phyloP scores from a whole-genome alignment of 2,113 vertebrate genomes.

The Diadophis punctatus region DNA sequence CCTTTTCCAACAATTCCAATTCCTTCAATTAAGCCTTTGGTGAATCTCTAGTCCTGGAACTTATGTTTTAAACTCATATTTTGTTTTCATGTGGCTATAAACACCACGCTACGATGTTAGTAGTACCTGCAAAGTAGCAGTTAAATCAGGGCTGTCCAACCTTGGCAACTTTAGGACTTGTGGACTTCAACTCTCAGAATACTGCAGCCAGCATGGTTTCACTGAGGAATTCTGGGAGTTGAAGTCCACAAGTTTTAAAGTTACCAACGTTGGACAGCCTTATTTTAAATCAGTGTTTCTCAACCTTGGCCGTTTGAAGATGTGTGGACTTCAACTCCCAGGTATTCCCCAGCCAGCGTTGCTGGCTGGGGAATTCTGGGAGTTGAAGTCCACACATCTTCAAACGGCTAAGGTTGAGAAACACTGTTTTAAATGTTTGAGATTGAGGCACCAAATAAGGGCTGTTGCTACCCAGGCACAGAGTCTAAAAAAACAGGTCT shows the following conservation, averaged over 20 bases:
- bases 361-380: too few relatives aligned
- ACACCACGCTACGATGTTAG: not conserved
- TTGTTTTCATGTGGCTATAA: not conserved
- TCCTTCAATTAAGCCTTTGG: not conserved
- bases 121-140: not conserved
- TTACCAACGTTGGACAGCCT: not conserved
- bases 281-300: too few relatives aligned
- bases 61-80: not conserved
- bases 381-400: too few relatives aligned
- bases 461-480: not conserved
- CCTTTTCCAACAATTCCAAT: not conserved
- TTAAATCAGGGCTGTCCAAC: not conserved
- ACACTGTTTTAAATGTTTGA: too few relatives aligned
- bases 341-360: too few relatives aligned
- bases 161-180: not conserved
- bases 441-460: not conserved
- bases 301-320: too few relatives aligned
- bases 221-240: not conserved
- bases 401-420: too few relatives aligned
- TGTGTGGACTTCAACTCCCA: too few relatives aligned
- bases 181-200: not conserved
- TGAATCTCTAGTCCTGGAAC: not conserved
- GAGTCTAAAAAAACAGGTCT: too few relatives aligned
- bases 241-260: not conserved
- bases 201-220: not conserved